Evolutionary conservation across 1,140 invertebrate genomes (phyloP).

Genomic region (Sminthurides bifidus): DNA sequence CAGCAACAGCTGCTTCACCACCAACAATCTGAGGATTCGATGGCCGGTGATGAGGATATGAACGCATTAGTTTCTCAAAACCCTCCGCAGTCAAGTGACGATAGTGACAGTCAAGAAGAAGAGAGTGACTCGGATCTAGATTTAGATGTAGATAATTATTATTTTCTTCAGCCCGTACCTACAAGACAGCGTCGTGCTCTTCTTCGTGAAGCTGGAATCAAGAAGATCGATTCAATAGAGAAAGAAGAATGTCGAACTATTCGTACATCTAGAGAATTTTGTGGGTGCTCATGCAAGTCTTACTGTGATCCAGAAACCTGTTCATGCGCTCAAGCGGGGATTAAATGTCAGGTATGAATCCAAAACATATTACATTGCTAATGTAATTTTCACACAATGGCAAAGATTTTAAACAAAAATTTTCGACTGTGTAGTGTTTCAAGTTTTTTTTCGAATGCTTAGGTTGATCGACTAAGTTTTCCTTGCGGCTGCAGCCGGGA

Average conservation of each 20-base stretch:
- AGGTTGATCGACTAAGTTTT: constrained; percentile 87
- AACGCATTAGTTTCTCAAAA: constrained; percentile 4
- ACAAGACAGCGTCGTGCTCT: constrained; percentile 77
- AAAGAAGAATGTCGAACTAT: constrained; percentile 91
- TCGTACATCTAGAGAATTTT: constrained; percentile 79
- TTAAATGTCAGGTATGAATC: constrained; percentile 72
- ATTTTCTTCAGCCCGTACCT: constrained; percentile 79
- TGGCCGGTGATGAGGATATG: constrained; percentile 15
- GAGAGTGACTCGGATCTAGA: constrained; percentile 58
- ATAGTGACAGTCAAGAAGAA: constrained; percentile 36
- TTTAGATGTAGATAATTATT: constrained; percentile 80
- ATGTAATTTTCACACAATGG: neutral
- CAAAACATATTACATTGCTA: neutral
- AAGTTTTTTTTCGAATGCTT: constrained; percentile 9
- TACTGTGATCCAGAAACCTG: constrained; percentile 92
- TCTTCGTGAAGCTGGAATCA: constrained; percentile 73
- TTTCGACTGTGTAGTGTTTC: too few relatives aligned
- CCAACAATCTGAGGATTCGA: constrained; percentile 15
- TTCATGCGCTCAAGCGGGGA: constrained; percentile 82
- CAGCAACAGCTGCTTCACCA: constrained; percentile 37
- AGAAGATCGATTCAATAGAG: constrained; percentile 85
- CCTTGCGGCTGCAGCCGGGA: constrained; percentile 92
- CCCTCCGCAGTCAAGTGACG: constrained; percentile 33
- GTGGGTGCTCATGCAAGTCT: constrained; percentile 85
- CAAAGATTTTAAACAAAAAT: neutral